phyloP scores from a whole-genome alignment of 1,140 invertebrate genomes.

The Brachionus paranguensis region DNA sequence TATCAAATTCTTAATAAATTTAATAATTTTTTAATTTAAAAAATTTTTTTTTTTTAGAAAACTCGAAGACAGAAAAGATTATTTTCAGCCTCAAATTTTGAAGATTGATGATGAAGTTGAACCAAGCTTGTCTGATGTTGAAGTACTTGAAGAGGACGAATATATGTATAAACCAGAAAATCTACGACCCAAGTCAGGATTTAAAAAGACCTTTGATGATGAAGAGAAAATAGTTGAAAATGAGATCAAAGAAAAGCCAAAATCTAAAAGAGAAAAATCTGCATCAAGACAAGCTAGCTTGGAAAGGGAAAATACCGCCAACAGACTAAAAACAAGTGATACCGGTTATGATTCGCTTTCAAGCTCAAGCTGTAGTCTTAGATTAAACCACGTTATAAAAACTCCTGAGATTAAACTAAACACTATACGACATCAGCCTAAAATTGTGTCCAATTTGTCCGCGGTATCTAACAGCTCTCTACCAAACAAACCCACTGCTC shows the following conservation, averaged over 20 bases:
- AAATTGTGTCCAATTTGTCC: neutral
- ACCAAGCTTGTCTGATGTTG: neutral
- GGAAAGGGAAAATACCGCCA: neutral
- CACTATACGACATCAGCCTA: neutral
- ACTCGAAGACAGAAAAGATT: constrained; percentile 24
- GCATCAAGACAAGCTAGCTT: neutral
- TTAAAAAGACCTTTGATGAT: neutral
- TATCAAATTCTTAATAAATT: neutral
- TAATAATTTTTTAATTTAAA: neutral
- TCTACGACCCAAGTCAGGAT: neutral
- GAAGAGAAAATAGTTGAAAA: neutral
- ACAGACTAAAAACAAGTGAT: constrained; percentile 23
- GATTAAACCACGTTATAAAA: neutral
- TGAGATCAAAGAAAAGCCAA: neutral
- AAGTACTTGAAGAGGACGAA: constrained; percentile 28
- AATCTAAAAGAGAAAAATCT: constrained; percentile 4
- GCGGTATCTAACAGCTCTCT: neutral
- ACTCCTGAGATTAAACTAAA: neutral
- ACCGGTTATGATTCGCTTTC: constrained; percentile 37
- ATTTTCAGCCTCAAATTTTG: constrained; percentile 33
- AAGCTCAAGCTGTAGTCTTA: constrained; percentile 3
- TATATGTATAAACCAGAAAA: neutral
- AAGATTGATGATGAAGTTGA: constrained; percentile 26
- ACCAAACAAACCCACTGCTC: neutral
- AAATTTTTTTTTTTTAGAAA: neutral